Evolutionary conservation across 1,140 invertebrate genomes (phyloP).

Genomic region (Polypedilum vanderplanki): DNA sequence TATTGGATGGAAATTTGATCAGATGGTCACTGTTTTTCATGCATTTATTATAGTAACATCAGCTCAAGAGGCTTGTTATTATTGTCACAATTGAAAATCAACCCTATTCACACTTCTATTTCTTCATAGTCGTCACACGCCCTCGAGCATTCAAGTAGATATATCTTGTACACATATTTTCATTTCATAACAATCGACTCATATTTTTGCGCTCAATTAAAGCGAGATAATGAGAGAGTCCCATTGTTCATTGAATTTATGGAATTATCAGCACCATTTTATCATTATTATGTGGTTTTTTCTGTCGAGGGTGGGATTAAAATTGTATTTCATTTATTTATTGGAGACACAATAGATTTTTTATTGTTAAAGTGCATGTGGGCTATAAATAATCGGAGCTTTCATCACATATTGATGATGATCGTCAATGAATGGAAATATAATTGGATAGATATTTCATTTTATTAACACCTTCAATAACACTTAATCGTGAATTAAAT

Average conservation of each 20-base stretch:
- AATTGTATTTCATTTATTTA: no score
- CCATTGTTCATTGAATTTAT: background rate
- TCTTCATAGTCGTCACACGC: background rate
- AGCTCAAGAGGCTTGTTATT: constrained; percentile 21
- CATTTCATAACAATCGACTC: background rate
- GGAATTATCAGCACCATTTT: background rate
- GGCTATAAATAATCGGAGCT: no score
- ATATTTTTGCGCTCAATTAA: constrained; percentile 28
- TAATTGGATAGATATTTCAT: no score
- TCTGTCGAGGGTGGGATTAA: no score
- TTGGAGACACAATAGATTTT: no score
- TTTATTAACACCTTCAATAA: no score
- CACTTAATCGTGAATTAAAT: no score
- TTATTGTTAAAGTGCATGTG: no score
- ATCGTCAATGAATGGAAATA: no score
- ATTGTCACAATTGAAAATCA: constrained; percentile 6
- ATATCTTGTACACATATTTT: background rate
- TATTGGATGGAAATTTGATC: constrained; percentile 24
- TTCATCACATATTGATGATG: no score
- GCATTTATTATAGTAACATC: constrained; percentile 3
- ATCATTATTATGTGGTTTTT: background rate
- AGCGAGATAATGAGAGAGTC: constrained; percentile 22
- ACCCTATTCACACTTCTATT: constrained; percentile 8
- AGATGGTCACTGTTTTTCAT: constrained; percentile 22
- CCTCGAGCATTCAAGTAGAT: constrained; percentile 15